Percentiles rank a stretch among this genome's conserved stretches.
These are phyloP conservation scores for Seriola aureovittata DNA, from an alignment of 2,113 vertebrate genomes.

Conservation along the genomic window DNA sequence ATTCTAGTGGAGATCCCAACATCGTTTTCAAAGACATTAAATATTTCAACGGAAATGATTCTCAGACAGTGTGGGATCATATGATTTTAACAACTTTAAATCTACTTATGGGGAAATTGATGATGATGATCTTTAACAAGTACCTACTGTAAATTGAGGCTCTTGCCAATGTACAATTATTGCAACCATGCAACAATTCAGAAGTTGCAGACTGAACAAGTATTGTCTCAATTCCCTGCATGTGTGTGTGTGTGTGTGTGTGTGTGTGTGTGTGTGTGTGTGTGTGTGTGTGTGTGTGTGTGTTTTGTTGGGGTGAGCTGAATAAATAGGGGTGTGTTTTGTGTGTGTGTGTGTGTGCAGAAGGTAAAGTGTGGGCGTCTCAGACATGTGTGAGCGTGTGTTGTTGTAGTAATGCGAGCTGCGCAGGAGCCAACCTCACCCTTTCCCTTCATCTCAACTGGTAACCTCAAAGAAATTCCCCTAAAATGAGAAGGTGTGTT, in stretches of 20 bases:
- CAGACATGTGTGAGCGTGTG: slow-evolving; percentile 21
- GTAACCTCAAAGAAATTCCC: background rate
- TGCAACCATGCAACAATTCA: slow-evolving; percentile 16
- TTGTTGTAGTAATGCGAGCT: slow-evolving; percentile 58
- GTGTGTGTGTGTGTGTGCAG: slow-evolving; percentile 10
- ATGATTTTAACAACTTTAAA: no score
- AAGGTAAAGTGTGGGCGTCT: slow-evolving; percentile 14
- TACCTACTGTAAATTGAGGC: background rate
- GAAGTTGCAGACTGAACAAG: slow-evolving; percentile 7
- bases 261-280: no score
- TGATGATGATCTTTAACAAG: background rate
- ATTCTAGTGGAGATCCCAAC: no score
- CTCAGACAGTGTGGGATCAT: no score
- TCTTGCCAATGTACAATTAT: slow-evolving; percentile 28
- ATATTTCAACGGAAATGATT: no score
- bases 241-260: slow-evolving; percentile 16
- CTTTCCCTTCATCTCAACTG: slow-evolving; percentile 25
- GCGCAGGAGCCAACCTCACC: slow-evolving; percentile 11
- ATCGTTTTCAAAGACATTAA: no score
- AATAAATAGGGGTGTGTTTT: background rate
- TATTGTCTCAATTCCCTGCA: slow-evolving; percentile 29
- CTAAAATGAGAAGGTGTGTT: background rate
- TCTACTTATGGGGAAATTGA: background rate
- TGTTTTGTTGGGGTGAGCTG: background rate
- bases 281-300: background rate